Evolutionary conservation across 2,113 vertebrate genomes (phyloP).

Genomic region (Merops nubicus): DNA sequence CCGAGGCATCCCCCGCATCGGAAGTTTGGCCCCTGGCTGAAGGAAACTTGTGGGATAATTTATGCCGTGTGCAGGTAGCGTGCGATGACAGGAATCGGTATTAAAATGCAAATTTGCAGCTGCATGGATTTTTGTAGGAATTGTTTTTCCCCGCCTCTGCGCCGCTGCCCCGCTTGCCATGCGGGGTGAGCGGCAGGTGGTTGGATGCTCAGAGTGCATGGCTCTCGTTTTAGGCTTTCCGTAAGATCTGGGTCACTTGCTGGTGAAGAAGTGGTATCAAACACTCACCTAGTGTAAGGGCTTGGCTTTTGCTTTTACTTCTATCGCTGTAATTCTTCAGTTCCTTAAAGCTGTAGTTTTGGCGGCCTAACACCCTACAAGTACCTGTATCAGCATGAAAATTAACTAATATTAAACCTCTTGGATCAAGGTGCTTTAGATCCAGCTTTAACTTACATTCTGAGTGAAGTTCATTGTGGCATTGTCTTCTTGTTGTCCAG

Average conservation of each 20-base stretch:
- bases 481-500: background rate
- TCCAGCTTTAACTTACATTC: fast-evolving
- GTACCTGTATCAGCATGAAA: background rate
- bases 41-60: background rate
- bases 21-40: background rate
- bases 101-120: background rate
- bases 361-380: background rate
- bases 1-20: background rate
- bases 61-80: background rate
- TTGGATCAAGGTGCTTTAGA: background rate
- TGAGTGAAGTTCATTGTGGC: background rate
- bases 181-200: background rate
- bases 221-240: background rate
- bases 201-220: background rate
- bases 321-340: background rate
- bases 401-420: background rate
- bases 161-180: background rate
- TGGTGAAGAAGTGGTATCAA: background rate
- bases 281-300: background rate
- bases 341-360: background rate
- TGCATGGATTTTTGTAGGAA: background rate
- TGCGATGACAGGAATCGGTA: background rate
- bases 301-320: background rate
- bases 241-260: background rate
- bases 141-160: fast-evolving